These are phyloP conservation scores for Drosophila monieri DNA, from an alignment of 2,888 invertebrate species.

Conservation along the genomic window DNA sequence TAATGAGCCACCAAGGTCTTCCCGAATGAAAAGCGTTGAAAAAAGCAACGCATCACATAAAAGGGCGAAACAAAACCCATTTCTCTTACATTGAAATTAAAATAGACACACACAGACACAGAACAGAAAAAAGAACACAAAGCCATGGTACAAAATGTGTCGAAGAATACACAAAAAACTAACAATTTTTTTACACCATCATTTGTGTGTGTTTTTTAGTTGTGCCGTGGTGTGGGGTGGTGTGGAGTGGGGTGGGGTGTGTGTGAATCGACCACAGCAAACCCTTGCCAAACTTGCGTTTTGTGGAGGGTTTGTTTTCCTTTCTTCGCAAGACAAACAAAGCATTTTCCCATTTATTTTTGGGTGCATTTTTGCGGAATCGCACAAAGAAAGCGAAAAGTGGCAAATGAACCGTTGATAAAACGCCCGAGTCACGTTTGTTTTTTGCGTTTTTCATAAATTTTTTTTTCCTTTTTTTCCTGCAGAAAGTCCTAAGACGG, in stretches of 20 bases:
- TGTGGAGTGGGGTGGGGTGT: neutral
- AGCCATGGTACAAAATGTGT: constrained; percentile 45
- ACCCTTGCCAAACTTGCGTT: constrained; percentile 62
- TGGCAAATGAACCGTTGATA: constrained; percentile 66
- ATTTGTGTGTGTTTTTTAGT: constrained; percentile 4
- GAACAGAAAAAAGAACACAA: constrained; percentile 2
- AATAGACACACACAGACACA: constrained; percentile 8
- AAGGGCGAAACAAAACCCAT: constrained; percentile 68
- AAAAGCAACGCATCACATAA: constrained; percentile 60
- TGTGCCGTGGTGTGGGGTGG: neutral
- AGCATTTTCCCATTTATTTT: constrained; percentile 36
- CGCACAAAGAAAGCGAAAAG: constrained; percentile 41
- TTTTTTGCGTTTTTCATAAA: neutral
- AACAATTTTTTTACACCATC: constrained; percentile 24
- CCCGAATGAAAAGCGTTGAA: constrained; percentile 52
- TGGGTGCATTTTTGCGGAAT: constrained; percentile 32
- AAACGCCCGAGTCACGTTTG: constrained; percentile 33
- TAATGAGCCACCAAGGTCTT: constrained; percentile 61
- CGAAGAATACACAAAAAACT: constrained; percentile 55
- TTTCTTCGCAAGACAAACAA: constrained; percentile 66
- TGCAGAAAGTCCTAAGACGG: constrained; percentile 10
- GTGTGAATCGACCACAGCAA: constrained; percentile 50
- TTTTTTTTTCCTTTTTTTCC: neutral
- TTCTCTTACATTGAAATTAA: constrained; percentile 57
- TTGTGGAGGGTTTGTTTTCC: constrained; percentile 70